These are phyloP conservation scores for Cantharis flavilabris DNA, from an alignment of 2,888 invertebrate genomes.

Conservation along the genomic window DNA sequence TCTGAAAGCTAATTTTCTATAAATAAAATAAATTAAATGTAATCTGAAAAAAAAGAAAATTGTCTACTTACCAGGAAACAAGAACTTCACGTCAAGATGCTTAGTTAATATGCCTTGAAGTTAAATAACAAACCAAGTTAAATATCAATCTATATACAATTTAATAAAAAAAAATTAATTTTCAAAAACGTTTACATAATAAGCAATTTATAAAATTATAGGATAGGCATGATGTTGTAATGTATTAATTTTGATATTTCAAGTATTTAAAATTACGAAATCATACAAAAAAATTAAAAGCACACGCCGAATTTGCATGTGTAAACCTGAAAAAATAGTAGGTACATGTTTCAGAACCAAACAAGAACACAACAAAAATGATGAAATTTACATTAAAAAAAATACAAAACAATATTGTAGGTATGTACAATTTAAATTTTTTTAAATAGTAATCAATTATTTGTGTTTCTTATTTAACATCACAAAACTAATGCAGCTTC, in stretches of 20 bases:
- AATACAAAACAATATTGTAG: neutral
- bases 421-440: neutral
- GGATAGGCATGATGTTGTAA: neutral
- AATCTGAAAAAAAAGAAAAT: neutral
- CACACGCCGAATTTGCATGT: neutral
- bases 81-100: neutral
- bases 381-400: neutral
- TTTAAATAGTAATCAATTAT: neutral
- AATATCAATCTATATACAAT: neutral
- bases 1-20: too few relatives aligned
- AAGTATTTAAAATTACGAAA: neutral
- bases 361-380: neutral
- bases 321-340: neutral
- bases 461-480: neutral
- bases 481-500: neutral
- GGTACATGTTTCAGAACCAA: neutral
- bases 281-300: neutral
- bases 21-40: too few relatives aligned
- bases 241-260: neutral
- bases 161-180: constrained; percentile 1
- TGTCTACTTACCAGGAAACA: neutral
- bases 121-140: neutral
- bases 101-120: neutral
- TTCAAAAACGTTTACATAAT: neutral
- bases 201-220: neutral